A percentile compares a stretch with the other conserved stretches of the same genome.
Conservation (phyloP, 1,140 invertebrate genomes). For the Phocides pigmalion region DNA sequence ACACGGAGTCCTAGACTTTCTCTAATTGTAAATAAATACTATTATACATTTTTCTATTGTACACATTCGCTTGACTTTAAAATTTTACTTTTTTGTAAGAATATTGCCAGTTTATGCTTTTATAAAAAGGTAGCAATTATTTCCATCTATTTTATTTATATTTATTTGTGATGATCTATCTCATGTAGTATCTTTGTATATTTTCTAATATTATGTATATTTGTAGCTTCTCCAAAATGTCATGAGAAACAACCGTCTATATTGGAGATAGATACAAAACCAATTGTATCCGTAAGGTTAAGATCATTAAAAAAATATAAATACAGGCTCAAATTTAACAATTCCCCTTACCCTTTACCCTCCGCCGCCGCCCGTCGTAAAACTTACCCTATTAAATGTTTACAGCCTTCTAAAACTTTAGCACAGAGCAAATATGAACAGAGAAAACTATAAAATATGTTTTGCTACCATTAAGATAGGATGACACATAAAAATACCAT, state of each 20-base stretch:
- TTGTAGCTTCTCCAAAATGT: too few species aligned
- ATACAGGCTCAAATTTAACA: constrained; percentile 34
- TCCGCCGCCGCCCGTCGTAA: constrained; percentile 56
- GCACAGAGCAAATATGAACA: constrained; percentile 41
- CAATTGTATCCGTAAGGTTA: constrained; percentile 35
- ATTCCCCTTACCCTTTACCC: constrained; percentile 33
- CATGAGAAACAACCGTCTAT: neutral
- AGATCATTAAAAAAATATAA: constrained; percentile 44
- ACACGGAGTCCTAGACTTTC: too few species aligned
- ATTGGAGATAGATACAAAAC: constrained; percentile 19
- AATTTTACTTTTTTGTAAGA: too few species aligned
- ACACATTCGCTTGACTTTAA: too few species aligned
- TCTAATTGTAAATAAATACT: too few species aligned
- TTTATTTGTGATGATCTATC: too few species aligned
- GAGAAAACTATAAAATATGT: constrained; percentile 43
- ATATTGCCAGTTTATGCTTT: too few species aligned
- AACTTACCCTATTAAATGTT: constrained; percentile 73
- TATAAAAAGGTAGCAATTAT: too few species aligned
- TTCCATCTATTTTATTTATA: too few species aligned
- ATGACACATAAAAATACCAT: constrained; percentile 35
- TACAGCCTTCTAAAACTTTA: constrained; percentile 63
- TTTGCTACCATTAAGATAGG: constrained; percentile 32
- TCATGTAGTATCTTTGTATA: too few species aligned
- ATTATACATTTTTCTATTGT: too few species aligned
- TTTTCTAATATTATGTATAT: too few species aligned